Evolutionary conservation across 2,888 invertebrate genomes (phyloP).

Genomic region (Macrophya annulata): DNA sequence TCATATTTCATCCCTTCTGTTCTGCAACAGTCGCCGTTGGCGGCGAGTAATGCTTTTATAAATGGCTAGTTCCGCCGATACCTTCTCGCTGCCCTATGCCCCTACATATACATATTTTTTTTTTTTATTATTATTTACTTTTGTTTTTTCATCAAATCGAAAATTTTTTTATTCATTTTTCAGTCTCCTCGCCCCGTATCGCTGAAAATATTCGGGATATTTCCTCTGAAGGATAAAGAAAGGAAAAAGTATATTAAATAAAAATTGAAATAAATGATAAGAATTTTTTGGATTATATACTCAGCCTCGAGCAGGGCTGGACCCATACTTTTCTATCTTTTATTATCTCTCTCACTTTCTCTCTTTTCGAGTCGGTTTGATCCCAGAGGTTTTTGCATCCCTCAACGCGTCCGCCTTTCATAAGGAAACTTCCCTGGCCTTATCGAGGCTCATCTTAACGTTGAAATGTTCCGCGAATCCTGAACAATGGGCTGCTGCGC

Average conservation of each 20-base stretch:
- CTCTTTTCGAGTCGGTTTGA: conserved; percentile 1
- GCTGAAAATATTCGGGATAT: not conserved
- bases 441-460: conserved; percentile 37
- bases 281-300: not conserved
- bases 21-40: conserved; percentile 26
- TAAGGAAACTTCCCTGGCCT: conserved; percentile 28
- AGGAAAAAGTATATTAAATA: not conserved
- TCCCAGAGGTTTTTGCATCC: conserved; percentile 28
- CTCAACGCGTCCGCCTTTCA: conserved; percentile 27
- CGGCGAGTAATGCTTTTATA: conserved; percentile 44
- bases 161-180: not conserved
- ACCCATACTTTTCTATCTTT: not conserved
- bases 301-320: not conserved
- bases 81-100: not conserved
- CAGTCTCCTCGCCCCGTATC: not conserved
- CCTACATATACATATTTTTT: not conserved
- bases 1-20: conserved; percentile 24
- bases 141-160: not conserved
- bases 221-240: not conserved
- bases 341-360: not conserved
- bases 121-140: too few relatives aligned
- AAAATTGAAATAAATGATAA: not conserved
- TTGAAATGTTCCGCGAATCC: conserved; percentile 45
- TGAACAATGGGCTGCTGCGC: conserved; percentile 17
- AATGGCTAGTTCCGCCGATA: conserved; percentile 22